Evolutionary conservation across 2,113 vertebrate genomes (phyloP), one percentile per base, ranked within the genome.

Genomic region (Pholis gunnellus): DNA sequence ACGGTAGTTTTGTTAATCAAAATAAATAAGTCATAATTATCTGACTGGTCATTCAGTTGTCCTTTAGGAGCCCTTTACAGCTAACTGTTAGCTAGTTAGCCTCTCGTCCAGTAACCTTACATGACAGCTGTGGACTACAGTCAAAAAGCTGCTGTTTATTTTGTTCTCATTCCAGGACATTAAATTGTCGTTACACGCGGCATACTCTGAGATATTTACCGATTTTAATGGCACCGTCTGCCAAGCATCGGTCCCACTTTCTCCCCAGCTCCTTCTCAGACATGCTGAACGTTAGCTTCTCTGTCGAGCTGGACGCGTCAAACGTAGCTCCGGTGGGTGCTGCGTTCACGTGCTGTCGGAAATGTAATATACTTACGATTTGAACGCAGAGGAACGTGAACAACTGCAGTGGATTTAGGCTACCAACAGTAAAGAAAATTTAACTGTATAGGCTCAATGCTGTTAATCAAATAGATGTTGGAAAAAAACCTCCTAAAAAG

Each of bases 181-280:
- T 9, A 11, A 11, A 9, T 1, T 38, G 29, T 18, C 22, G 2
- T 15, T 31, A 60, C 0, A 44, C 1, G 4, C 4, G 22, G 22
- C 31, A 70, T 3, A 46, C 14, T 27, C 11, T 1, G 2, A 11
- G 27, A 68, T 84, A 88, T 88, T 97, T 95, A 99, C 98, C 98
- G 73, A 98, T 81, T 93, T 99, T 99, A 88, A 98, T 95, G 36
- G 96, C 95, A 10, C 96, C 87, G 68, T 99, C 97, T 18, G 98
- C 97, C 89, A 99, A 81, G 74, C 98, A 99, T 84, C 97, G 96
- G 90, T 99, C 97, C 98, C 96, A 97, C 93, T 99, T 99, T 93
- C 95, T 97, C 17, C 97, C 97, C 80, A 97, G 88, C 77, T 98
- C 97, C 1, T 96, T 93, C 83, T 98, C 98, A 93, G 98, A 97